Percentiles rank a stretch among this genome's conserved stretches.
phyloP scores from a whole-genome alignment of 2,113 vertebrate genomes.

The Lampris megalopsis region DNA sequence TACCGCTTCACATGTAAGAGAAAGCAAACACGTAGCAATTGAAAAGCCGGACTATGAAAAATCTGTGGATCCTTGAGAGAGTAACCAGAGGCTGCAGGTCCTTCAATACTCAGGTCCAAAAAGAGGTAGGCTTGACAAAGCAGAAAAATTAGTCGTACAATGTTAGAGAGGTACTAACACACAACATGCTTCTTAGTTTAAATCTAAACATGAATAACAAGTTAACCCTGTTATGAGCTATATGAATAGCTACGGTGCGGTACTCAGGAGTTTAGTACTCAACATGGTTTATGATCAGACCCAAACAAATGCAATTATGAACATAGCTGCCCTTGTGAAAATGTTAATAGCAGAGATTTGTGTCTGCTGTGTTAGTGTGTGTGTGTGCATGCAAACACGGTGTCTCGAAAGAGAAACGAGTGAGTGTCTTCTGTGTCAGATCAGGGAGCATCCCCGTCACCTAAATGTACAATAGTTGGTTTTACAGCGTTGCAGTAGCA shows the following conservation, averaged over 20 bases:
- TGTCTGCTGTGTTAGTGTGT: slow-evolving; percentile 11
- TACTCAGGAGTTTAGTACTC: slow-evolving; percentile 1
- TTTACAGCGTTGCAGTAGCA: slow-evolving; percentile 42
- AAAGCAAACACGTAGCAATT: slow-evolving; percentile 6
- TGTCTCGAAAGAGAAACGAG: not conserved
- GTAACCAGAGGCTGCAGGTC: not conserved
- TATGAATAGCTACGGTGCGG: not conserved
- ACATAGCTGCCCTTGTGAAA: slow-evolving; percentile 71
- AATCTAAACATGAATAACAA: not conserved
- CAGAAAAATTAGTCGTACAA: slow-evolving; percentile 6
- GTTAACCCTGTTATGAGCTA: slow-evolving; percentile 10
- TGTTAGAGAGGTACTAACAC: not conserved
- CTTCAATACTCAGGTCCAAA: slow-evolving; percentile 8
- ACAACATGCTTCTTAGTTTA: slow-evolving; percentile 17
- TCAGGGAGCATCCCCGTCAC: slow-evolving; percentile 3
- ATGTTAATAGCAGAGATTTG: slow-evolving; percentile 16
- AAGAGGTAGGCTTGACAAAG: slow-evolving; percentile 35
- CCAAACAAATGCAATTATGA: slow-evolving; percentile 18
- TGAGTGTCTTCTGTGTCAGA: slow-evolving; percentile 3
- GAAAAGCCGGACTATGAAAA: not conserved
- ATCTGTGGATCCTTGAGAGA: not conserved
- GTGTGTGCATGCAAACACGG: not conserved
- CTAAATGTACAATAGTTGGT: not conserved
- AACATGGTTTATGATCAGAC: not conserved
- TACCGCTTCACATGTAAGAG: not conserved